phyloP scores from a whole-genome alignment of 2,888 invertebrate genomes.

The Lumbricus terrestris region DNA sequence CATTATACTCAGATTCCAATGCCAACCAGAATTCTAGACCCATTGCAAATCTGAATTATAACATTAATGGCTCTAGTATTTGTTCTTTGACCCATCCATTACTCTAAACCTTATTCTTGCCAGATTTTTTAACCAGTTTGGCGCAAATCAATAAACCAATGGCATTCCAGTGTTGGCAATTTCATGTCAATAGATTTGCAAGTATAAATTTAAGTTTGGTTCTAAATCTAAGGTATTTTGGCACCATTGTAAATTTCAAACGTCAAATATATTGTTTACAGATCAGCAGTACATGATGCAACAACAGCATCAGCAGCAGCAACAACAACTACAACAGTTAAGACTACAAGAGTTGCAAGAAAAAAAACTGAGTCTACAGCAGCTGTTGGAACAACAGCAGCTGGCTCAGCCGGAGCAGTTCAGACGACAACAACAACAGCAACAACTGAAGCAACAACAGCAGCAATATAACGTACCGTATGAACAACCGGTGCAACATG shows the following conservation, averaged over 20 bases:
- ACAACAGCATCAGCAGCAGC: slow-evolving; percentile 13
- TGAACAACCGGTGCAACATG: background rate
- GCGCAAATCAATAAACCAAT: background rate
- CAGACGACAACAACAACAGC: slow-evolving; percentile 10
- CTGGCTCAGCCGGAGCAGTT: slow-evolving; percentile 36
- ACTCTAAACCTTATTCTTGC: background rate
- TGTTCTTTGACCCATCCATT: background rate
- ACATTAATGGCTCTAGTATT: background rate
- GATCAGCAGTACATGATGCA: slow-evolving; percentile 13
- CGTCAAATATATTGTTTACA: background rate
- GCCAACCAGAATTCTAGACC: background rate
- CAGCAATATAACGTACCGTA: background rate
- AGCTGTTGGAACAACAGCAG: background rate
- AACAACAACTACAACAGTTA: background rate
- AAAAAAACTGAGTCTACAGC: slow-evolving; percentile 33
- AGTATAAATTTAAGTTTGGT: background rate
- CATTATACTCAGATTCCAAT: no score
- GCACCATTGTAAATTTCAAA: background rate
- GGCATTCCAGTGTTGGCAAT: background rate
- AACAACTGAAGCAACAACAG: background rate
- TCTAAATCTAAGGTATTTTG: background rate
- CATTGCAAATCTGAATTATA: background rate
- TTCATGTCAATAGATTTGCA: background rate
- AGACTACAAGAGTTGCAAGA: slow-evolving; percentile 21
- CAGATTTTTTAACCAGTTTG: background rate